A percentile compares a stretch with the other conserved stretches of the same genome.
Evolutionary conservation across 2,888 invertebrate species (phyloP).

Genomic region (Lomographa bimaculata): DNA sequence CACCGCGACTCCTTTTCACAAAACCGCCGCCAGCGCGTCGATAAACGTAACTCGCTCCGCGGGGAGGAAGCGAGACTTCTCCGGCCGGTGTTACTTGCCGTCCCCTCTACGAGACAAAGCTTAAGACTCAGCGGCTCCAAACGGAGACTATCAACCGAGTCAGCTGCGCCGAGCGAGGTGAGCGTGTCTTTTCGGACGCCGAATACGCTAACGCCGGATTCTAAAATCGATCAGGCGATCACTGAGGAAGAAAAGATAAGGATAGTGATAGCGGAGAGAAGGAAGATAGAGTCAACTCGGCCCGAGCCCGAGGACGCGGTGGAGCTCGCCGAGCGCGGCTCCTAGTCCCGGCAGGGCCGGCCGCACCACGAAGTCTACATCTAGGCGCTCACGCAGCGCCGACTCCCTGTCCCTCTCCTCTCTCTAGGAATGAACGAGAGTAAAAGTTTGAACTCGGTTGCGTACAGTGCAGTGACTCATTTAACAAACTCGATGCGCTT

Average conservation of each 20-base stretch:
- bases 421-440: constrained; percentile 55
- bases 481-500: constrained; percentile 33
- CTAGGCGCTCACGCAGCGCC: constrained; percentile 51
- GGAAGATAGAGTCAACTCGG: constrained; percentile 79
- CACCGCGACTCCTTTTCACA: constrained; percentile 76
- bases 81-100: constrained; percentile 67
- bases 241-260: constrained; percentile 82
- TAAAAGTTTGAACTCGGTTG: constrained; percentile 72
- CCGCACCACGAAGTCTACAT: constrained; percentile 81
- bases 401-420: constrained; percentile 40
- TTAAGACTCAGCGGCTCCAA: constrained; percentile 48
- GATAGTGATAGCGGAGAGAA: constrained; percentile 84
- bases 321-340: constrained; percentile 71
- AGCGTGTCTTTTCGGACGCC: constrained; percentile 50
- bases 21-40: constrained; percentile 74
- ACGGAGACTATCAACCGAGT: constrained; percentile 61
- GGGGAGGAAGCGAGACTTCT: constrained; percentile 74
- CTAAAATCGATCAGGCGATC: constrained; percentile 47
- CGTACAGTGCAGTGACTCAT: constrained; percentile 51
- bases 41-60: constrained; percentile 70
- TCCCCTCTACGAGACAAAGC: constrained; percentile 63
- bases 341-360: constrained; percentile 82
- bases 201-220: constrained; percentile 43
- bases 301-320: constrained; percentile 65
- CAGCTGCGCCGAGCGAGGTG: constrained; percentile 52